Base-by-base conservation (phyloP, 1,140 invertebrate genomes). In the Sitobion miscanthi region DNA sequence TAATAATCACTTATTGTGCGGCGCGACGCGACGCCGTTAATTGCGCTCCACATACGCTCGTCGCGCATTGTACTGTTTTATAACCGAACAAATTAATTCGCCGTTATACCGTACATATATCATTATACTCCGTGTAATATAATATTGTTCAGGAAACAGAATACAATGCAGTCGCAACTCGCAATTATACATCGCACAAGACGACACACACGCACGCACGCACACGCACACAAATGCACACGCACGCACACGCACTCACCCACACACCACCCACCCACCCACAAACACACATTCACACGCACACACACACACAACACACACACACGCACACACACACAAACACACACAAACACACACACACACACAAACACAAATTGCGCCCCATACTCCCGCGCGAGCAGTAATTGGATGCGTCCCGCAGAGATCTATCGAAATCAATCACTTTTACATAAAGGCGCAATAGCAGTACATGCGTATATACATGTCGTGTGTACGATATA, bases 381-480 rank as follows among this genome's bases (percentile, higher is more conserved):
- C 30, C 62, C n/a, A 17, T 35, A 77, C 14, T 77, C 14, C 11
- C 62, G 30, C 14, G 62, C 11, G n/a, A 54, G 52, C 30, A 69
- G 62, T 69, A 77, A 77, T 77, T 77, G 14, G 62, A 77, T 77
- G 14, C n/a, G 62, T 35, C n/a, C 57, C 20, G 14, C 6, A 77
- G 62, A 77, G 62, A 77, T 77, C n/a, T 77, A 77, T 77, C 14
- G 62, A 77, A 77, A 77, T 77, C 62, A 77, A 77, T 77, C 62
- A 77, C 62, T n/a, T n/a, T 17, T n/a, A 77, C 23, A 57, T 9
- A 77, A 77, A n/a, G n/a, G 14, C 30, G 9, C 30, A 77, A 77
- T 77, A n/a, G 4, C 14, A 6, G 14, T 1, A n/a, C 3, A n/a
- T 69, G 17, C 62, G 62, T 17, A 2, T 0, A 62, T 52, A 52